Percentiles rank a stretch among this genome's conserved stretches.
phyloP scores from a whole-genome alignment of 2,888 invertebrate genomes.

The Machimus rusticus region DNA sequence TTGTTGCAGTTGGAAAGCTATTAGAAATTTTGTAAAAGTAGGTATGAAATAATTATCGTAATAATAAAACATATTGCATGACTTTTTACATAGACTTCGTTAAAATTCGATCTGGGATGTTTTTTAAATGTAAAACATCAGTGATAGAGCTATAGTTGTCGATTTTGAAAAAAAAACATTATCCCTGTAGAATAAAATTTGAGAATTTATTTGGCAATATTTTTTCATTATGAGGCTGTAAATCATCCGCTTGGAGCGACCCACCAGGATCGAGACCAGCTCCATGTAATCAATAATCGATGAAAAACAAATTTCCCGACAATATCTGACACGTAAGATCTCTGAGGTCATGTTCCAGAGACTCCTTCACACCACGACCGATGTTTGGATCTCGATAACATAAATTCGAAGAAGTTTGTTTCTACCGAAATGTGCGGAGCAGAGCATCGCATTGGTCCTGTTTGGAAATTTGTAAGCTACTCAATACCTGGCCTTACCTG shows the following conservation, averaged over 20 bases:
- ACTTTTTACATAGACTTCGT: too few species aligned
- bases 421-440: conserved; percentile 1
- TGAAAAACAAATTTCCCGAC: conserved; percentile 35
- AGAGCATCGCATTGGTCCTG: conserved; percentile 17
- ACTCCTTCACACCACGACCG: conserved; percentile 4
- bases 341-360: conserved; percentile 20
- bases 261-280: conserved; percentile 24
- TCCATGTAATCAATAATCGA: conserved; percentile 22
- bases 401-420: conserved; percentile 24
- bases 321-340: conserved; percentile 27
- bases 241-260: neutral
- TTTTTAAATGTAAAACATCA: too few species aligned
- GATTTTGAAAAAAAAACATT: neutral
- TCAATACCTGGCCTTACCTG: conserved; percentile 20
- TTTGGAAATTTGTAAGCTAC: conserved; percentile 31
- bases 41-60: too few species aligned
- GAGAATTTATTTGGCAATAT: neutral
- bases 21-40: too few species aligned
- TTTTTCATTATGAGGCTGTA: neutral
- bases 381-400: conserved; percentile 28
- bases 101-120: too few species aligned
- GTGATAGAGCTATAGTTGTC: neutral
- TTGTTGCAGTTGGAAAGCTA: too few species aligned
- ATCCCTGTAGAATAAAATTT: neutral
- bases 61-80: too few species aligned